Evolutionary conservation across 2,113 vertebrate genomes (phyloP), one percentile per base, ranked within the genome.

Genomic region (Oryzias melastigma): DNA sequence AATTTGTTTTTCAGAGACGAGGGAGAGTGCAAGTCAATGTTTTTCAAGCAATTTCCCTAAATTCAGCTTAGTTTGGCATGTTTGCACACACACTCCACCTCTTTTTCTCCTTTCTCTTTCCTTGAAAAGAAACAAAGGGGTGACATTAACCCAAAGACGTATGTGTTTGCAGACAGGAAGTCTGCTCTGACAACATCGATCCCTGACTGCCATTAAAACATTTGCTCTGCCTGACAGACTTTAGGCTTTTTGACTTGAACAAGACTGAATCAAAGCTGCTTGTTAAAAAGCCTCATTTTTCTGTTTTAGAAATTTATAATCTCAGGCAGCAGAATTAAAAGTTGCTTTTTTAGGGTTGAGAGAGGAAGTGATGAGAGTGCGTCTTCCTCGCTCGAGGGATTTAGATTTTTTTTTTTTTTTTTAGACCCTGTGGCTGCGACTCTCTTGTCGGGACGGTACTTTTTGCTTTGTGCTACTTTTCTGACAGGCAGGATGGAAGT

Each of bases 151-250:
- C 73, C 45, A 69, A 83, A 61, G 84, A 77, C 72, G 54, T 65
- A 68, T 62, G 81, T 64, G 81, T 90, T 90, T 90, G 85, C 88
- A 90, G 90, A 91, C 86, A 89, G 90, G 89, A 92, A 81, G 87
- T 76, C 68, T 74, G 82, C 14, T 55, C 76, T 88, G 88, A 90
- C 88, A 91, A 73, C 89, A 89, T 89, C 75, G 85, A 93, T 91
- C 91, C 87, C 89, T 52, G 85, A 73, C 85, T 85, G 69, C 90
- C 88, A 90, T 91, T 92, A 90, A 92, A 92, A 88, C 77, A 90
- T 91, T 90, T 90, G 80, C 87, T 91, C 81, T 88, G 89, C 87
- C 80, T 89, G 85, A 91, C 88, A 91, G 87, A 88, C 81, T 88
- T 89, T 80, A 75, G 81, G 73, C 81, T 81, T 86, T 86, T 78